These are phyloP conservation scores for Salvelinus fontinalis DNA, from an alignment of 2,113 vertebrate species.

Conservation along the genomic window DNA sequence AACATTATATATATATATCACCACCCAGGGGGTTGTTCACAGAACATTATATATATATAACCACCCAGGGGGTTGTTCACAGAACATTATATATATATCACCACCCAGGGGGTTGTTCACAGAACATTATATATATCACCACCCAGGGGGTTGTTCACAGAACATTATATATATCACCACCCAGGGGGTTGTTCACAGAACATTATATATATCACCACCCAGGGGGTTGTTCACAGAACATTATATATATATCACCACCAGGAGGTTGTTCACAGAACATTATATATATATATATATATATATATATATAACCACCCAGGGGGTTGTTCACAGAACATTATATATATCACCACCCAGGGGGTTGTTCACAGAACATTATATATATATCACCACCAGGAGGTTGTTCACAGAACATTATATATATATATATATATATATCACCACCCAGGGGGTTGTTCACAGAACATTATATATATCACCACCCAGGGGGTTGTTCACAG, in stretches of 20 bases:
- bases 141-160: slow-evolving; percentile 13
- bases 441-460: too few species aligned
- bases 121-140: background rate
- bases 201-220: background rate
- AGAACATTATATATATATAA: background rate
- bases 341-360: background rate
- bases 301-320: background rate
- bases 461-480: too few species aligned
- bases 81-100: background rate
- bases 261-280: slow-evolving; percentile 9
- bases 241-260: background rate
- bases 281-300: background rate
- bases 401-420: slow-evolving; percentile 5
- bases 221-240: slow-evolving; percentile 12
- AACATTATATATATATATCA: background rate
- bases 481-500: too few species aligned
- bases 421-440: too few species aligned
- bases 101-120: slow-evolving; percentile 9
- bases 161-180: background rate
- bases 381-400: background rate
- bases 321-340: slow-evolving; percentile 10
- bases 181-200: slow-evolving; percentile 10
- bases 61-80: slow-evolving; percentile 8
- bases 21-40: slow-evolving; percentile 7
- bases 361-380: slow-evolving; percentile 11